Conservation (phyloP, 2,888 invertebrate genomes). For the Anorthoa munda region DNA sequence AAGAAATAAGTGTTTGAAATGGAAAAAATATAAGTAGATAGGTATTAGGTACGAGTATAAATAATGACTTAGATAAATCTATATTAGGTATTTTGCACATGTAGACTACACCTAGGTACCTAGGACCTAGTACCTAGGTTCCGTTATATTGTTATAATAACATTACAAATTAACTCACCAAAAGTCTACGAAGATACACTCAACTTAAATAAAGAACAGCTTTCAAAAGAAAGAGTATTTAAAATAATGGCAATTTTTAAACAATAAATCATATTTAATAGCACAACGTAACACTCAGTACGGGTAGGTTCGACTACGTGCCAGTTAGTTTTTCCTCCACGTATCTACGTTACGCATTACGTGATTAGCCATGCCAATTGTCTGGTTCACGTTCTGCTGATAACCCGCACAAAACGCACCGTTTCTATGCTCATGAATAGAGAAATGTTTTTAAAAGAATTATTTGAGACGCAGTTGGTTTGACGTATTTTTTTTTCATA, state of each 20-base stretch:
- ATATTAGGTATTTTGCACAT: not conserved
- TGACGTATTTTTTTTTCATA: not conserved
- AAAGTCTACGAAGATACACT: not conserved
- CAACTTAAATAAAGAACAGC: not conserved
- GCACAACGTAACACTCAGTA: constrained; percentile 53
- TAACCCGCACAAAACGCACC: constrained; percentile 52
- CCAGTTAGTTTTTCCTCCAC: constrained; percentile 46
- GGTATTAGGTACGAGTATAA: too few species aligned
- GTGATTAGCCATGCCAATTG: constrained; percentile 65
- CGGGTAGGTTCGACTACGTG: constrained; percentile 46
- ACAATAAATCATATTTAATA: constrained; percentile 31
- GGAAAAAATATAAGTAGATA: not conserved
- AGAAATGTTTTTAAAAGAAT: constrained; percentile 27
- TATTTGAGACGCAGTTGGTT: constrained; percentile 25
- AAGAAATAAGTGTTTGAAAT: not conserved
- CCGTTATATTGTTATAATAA: not conserved
- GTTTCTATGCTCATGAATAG: constrained; percentile 38
- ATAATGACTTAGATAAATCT: not conserved
- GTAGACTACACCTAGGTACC: not conserved
- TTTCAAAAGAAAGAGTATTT: constrained; percentile 28
- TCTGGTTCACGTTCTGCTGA: constrained; percentile 61
- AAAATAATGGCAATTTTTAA: constrained; percentile 2
- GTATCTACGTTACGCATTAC: constrained; percentile 66
- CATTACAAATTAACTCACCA: constrained; percentile 24
- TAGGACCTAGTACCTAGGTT: not conserved